These are phyloP conservation scores for Steinernema scapterisci DNA, from an alignment of 2,888 invertebrate genomes.

Conservation along the genomic window DNA sequence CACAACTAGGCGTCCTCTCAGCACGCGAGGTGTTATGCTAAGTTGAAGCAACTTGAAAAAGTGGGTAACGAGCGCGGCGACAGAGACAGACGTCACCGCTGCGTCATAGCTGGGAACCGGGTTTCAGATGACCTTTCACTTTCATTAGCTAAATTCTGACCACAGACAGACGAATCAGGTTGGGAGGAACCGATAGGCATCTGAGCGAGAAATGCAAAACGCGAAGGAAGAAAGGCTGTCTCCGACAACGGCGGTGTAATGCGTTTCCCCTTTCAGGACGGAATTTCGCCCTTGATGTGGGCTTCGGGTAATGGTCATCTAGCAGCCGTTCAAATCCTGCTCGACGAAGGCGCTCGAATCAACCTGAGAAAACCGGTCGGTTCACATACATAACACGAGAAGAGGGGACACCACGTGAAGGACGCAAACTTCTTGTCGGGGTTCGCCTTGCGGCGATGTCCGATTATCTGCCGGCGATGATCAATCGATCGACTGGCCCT, in stretches of 20 bases:
- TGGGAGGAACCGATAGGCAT: not conserved
- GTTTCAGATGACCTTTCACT: conserved; percentile 26
- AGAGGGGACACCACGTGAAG: conserved; percentile 10
- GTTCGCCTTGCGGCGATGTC: conserved; percentile 32
- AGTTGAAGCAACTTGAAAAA: not conserved
- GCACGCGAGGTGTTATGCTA: not conserved
- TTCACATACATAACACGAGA: conserved; percentile 26
- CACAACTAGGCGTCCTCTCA: not conserved
- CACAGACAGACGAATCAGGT: not conserved
- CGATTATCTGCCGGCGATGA: conserved; percentile 21
- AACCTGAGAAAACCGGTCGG: conserved; percentile 36
- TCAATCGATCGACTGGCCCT: conserved; percentile 25
- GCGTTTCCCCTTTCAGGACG: conserved; percentile 36
- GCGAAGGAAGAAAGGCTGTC: not conserved
- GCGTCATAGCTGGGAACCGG: not conserved
- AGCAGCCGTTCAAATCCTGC: conserved; percentile 38
- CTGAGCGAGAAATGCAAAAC: conserved; percentile 15
- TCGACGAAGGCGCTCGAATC: conserved; percentile 40
- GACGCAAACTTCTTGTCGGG: conserved; percentile 17
- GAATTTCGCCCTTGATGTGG: conserved; percentile 37
- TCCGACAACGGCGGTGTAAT: too few relatives aligned
- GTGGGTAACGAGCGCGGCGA: not conserved
- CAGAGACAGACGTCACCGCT: too few relatives aligned
- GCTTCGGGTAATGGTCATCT: conserved; percentile 35
- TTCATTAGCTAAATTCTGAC: conserved; percentile 5